Base-by-base conservation (phyloP, 2,797 vertebrate genomes). In the Ctenopoma multispine region DNA sequence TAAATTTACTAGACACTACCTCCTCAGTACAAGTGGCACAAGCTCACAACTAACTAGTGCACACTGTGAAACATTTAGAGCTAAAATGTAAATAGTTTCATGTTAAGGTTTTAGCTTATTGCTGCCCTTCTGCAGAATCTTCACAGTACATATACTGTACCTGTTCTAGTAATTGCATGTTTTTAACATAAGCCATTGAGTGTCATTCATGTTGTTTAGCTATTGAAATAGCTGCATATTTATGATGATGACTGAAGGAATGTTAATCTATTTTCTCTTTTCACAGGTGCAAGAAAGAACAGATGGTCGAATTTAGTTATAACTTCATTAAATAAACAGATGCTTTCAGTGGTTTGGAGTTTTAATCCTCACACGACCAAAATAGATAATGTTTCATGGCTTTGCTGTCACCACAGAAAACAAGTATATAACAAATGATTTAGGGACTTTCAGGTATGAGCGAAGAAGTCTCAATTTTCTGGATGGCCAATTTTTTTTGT, bases 271-370 rank as follows among this genome's bases (percentile, higher is more conserved):
- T 50, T 23, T 20, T 10, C 17, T 1, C n/a, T 17, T 63, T 48
- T 40, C 27, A 27, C 48, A 66, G 43, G 8, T 55, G 58, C 29
- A 48, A 40, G 58, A 43, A 44, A 2, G 41, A 80, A 10, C 83
- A 77, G 72, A 69, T 83, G 73, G 51, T 77, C 31, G 21, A 11
- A 54, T 62, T 58, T 54, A 66, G 54, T 43, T 51, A 24, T 34
- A 27, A 60, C 29, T 59, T 12, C 56, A 7, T 50, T 24, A 48
- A 47, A 62, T 29, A 34, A 65, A 68, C 68, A 66, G 60, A 59
- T 50, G 56, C 40, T 40, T 53, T 43, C 1, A 0, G n/a, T 47
- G 64, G 64, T 63, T 58, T 38, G 0, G 1, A 38, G 55, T 64
- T 40, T 65, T 55, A 72, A 64, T 62, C 57, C 47, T 59, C 67